A percentile compares a stretch with the other conserved stretches of the same genome.
Evolutionary conservation across 2,113 vertebrate genomes (phyloP).

Genomic region (Uria lomvia): DNA sequence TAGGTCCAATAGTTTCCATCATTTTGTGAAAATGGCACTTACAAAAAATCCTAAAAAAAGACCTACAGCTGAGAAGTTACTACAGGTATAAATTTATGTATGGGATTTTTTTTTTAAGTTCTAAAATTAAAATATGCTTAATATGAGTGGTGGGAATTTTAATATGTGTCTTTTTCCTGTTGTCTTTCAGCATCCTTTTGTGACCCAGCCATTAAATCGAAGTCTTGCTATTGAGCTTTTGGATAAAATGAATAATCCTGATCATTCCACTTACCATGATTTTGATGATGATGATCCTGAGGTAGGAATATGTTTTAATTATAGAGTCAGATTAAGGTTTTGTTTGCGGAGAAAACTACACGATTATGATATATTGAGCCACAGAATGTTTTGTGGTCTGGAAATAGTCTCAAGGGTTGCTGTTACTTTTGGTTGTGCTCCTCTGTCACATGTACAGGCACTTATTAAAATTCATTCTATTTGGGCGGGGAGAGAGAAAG

Average conservation of each 20-base stretch:
- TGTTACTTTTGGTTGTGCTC: neutral
- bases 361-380: neutral
- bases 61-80: conserved; percentile 92
- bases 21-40: conserved; percentile 97
- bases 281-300: conserved; percentile 97
- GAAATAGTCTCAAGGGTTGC: neutral
- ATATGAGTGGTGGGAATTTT: neutral
- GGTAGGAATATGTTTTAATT: conserved; percentile 70
- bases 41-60: conserved; percentile 98
- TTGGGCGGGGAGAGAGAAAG: neutral
- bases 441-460: neutral
- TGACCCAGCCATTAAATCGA: conserved; percentile 92
- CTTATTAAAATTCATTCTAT: neutral
- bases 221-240: conserved; percentile 94
- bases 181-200: conserved; percentile 88
- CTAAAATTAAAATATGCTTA: neutral
- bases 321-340: neutral
- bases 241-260: conserved; percentile 97
- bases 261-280: conserved; percentile 91
- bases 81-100: conserved; percentile 82
- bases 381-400: neutral
- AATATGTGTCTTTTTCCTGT: neutral
- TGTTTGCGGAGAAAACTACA: neutral
- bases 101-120: neutral
- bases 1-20: conserved; percentile 98